Evolutionary conservation across 1,140 invertebrate species (phyloP), one percentile per base, ranked within the genome.

Genomic region (Paramacrobiotus metropolitanus): DNA sequence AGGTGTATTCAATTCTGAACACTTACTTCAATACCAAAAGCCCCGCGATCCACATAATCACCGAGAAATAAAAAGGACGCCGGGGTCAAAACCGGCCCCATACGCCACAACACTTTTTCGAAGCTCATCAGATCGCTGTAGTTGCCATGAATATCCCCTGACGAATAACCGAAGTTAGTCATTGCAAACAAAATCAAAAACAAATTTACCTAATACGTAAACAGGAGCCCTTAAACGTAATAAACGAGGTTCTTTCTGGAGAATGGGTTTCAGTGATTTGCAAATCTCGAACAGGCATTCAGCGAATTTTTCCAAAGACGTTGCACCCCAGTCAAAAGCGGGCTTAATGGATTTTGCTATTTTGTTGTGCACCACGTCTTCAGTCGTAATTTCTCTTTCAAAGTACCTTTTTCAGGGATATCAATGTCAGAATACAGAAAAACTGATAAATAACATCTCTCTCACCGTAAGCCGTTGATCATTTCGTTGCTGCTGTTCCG

Each of bases 21-120:
- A n/a, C n/a, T n/a, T n/a, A n/a, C n/a, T 72, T 82, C 81, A 40
- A 81, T 67, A 31, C 81, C 79, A 68, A 71, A 76, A 3, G 73
- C 70, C 3, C 80, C 80, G 63, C 81, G 68, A 67, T 83, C 81
- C 0, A 83, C 81, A 69, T 81, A 83, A 69, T 83, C 81, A 1
- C 81, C 81, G 20, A 83, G 73, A 67, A 82, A 82, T 0, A 83
- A 67, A 63, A 82, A 76, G 30, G 73, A 73, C 1, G 78, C 76
- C 2, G 80, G 80, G 20, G 77, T 78, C 4, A 80, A 67, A 2
- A 75, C 64, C 1, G 78, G 77, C 15, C 79, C 78, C 67, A 79
- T 72, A 60, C 77, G 67, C 79, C 79, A 81, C 21, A 81, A 66
- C 0, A 74, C 75, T 64, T 79, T 79, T 68, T 81, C 80, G 74